Evolutionary conservation across 2,888 invertebrate species (phyloP).

Genomic region (Neoitamus cyanurus): DNA sequence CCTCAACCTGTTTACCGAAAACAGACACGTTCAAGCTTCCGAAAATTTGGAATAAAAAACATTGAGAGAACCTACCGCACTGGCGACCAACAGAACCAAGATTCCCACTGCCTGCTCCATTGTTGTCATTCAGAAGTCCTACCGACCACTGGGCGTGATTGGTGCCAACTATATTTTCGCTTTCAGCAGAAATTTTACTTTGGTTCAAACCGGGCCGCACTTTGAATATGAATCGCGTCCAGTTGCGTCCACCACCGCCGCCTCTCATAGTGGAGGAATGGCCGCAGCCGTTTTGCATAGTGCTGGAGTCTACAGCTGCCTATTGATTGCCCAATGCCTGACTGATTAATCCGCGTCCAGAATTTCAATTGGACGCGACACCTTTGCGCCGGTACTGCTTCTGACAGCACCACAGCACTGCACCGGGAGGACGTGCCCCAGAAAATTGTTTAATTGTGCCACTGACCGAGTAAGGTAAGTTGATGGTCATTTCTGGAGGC

Average conservation of each 20-base stretch:
- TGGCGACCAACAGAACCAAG: background rate
- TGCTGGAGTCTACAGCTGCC: background rate
- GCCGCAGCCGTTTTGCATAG: background rate
- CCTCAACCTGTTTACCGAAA: background rate
- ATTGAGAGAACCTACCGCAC: constrained; percentile 3
- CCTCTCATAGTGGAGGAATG: background rate
- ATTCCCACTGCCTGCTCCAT: background rate
- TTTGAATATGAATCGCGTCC: background rate
- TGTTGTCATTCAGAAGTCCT: background rate
- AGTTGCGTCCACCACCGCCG: background rate
- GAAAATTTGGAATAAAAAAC: background rate
- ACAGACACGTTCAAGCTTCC: background rate
- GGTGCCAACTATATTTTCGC: constrained; percentile 17
- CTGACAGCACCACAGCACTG: background rate
- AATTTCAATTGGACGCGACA: constrained; percentile 8
- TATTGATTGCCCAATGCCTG: background rate
- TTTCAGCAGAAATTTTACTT: background rate
- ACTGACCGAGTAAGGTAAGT: background rate
- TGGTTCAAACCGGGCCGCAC: background rate
- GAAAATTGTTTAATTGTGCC: background rate
- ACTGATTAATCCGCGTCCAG: background rate
- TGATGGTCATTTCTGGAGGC: background rate
- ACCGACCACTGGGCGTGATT: background rate
- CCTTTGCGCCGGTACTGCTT: background rate
- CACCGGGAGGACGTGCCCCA: background rate